Conservation (phyloP, 2,888 invertebrate species). For the Miltochrista miniata region DNA sequence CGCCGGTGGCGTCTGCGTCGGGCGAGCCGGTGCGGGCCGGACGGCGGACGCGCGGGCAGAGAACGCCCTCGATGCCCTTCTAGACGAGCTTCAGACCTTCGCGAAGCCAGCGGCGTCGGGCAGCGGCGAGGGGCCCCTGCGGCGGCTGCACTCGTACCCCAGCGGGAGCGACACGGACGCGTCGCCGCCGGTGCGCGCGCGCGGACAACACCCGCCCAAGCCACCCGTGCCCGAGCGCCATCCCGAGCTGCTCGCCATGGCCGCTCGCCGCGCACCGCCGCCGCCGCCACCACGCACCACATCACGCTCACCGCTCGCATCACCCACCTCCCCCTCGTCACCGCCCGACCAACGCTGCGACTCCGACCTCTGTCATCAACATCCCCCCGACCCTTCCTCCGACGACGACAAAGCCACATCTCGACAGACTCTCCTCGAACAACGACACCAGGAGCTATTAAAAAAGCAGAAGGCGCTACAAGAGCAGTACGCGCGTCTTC, state of each 20-base stretch:
- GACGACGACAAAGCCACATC: constrained; percentile 52
- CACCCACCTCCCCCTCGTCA: constrained; percentile 89
- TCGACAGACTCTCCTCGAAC: constrained; percentile 91
- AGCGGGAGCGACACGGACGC: constrained; percentile 93
- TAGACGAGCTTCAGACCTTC: constrained; percentile 96
- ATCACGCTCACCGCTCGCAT: constrained; percentile 93
- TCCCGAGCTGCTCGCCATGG: constrained; percentile 89
- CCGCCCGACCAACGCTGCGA: too few species aligned
- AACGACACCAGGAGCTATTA: constrained; percentile 93
- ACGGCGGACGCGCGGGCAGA: constrained; percentile 87
- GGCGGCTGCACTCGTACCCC: constrained; percentile 92
- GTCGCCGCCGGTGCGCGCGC: constrained; percentile 88
- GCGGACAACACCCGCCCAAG: constrained; percentile 84
- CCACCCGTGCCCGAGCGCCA: constrained; percentile 93
- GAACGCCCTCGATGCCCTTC: constrained; percentile 98
- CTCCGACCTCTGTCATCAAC: constrained; percentile 41
- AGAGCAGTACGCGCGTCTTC: constrained; percentile 95
- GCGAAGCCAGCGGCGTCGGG: constrained; percentile 85
- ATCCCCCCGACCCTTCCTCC: constrained; percentile 64
- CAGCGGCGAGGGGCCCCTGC: constrained; percentile 81
- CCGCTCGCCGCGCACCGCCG: constrained; percentile 89
- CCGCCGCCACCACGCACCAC: constrained; percentile 96
- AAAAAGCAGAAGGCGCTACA: constrained; percentile 94
- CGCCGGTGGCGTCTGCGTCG: constrained; percentile 59
- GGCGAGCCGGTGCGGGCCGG: constrained; percentile 55